phyloP scores from a whole-genome alignment of 2,888 invertebrate species.

The Callyntrura sp. region DNA sequence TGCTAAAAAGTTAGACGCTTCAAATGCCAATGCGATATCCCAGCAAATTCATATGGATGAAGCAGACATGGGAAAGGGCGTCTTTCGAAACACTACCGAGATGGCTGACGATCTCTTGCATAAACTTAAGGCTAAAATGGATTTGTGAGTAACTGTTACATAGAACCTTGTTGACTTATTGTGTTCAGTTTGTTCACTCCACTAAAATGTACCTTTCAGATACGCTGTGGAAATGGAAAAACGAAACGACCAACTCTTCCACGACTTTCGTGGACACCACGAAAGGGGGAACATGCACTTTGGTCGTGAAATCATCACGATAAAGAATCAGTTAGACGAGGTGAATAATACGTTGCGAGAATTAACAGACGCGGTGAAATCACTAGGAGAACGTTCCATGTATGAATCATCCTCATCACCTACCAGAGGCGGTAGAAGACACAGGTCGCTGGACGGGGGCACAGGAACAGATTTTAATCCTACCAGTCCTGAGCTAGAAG shows the following conservation, averaged over 20 bases:
- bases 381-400: constrained; percentile 80
- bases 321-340: constrained; percentile 82
- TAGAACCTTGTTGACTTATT: background rate
- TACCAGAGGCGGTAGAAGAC: constrained; percentile 59
- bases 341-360: constrained; percentile 82
- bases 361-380: constrained; percentile 79
- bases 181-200: too few relatives aligned
- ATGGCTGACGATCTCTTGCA: constrained; percentile 82
- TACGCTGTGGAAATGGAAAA: constrained; percentile 81
- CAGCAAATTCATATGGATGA: constrained; percentile 76
- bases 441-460: constrained; percentile 80
- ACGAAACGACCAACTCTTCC: constrained; percentile 79
- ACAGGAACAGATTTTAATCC: constrained; percentile 82
- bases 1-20: constrained; percentile 80
- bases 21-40: constrained; percentile 78
- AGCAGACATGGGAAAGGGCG: constrained; percentile 46
- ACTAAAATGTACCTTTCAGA: too few relatives aligned
- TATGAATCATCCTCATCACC: constrained; percentile 76
- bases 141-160: constrained; percentile 78
- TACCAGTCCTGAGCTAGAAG: constrained; percentile 81
- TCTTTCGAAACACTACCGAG: constrained; percentile 71
- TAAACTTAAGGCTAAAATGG: constrained; percentile 83
- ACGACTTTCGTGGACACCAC: constrained; percentile 80
- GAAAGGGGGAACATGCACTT: constrained; percentile 79
- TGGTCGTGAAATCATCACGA: constrained; percentile 79